Conservation (phyloP, 2,888 invertebrate genomes). For the Ochropleura plecta region DNA sequence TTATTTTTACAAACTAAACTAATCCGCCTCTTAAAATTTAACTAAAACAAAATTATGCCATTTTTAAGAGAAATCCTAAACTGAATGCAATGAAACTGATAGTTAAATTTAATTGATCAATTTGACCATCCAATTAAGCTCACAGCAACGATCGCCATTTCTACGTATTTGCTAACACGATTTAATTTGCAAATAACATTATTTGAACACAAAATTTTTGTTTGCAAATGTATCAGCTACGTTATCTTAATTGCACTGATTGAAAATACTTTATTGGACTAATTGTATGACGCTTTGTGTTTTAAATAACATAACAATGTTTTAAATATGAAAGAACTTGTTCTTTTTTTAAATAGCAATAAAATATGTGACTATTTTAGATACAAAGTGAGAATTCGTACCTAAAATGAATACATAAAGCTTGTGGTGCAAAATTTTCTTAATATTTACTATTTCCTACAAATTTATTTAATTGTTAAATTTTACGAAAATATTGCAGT, state of each 20-base stretch:
- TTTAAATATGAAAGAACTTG: not conserved
- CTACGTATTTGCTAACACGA: constrained; percentile 8
- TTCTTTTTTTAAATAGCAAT: not conserved
- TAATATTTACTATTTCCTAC: not conserved
- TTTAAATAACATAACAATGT: not conserved
- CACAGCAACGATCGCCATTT: constrained; percentile 2
- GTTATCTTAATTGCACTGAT: not conserved
- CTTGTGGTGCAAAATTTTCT: not conserved
- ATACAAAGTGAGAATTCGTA: too few species aligned
- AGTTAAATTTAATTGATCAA: constrained; percentile 38
- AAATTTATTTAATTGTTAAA: too few species aligned
- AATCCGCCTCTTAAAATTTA: not conserved
- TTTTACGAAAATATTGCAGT: too few species aligned
- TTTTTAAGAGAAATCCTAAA: constrained; percentile 18
- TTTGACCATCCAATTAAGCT: constrained; percentile 40
- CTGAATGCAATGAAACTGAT: not conserved
- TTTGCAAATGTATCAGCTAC: not conserved
- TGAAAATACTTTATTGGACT: not conserved
- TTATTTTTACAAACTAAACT: not conserved
- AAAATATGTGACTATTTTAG: not conserved
- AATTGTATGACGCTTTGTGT: not conserved
- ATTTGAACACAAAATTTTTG: constrained; percentile 8
- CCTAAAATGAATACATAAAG: not conserved
- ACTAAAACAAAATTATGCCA: constrained; percentile 3
- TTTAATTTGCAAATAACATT: constrained; percentile 12